These are phyloP conservation scores for Karalla daura DNA, from an alignment of 2,797 vertebrate species.

Conservation along the genomic window DNA sequence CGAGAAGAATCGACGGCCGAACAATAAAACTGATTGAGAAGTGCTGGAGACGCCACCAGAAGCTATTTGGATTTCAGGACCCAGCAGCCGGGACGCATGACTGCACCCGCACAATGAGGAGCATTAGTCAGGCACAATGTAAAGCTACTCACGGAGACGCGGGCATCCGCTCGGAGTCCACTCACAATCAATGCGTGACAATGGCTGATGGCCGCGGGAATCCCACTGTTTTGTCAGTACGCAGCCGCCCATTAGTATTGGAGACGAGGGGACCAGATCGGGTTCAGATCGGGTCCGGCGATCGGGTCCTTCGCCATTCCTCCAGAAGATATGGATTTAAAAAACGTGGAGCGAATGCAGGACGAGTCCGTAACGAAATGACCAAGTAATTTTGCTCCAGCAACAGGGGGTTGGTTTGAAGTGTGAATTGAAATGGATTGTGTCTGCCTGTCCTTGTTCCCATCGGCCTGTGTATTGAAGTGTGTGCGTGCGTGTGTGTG, in stretches of 20 bases:
- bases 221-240: constrained; percentile 12
- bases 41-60: not conserved
- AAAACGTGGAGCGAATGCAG: not conserved
- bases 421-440: constrained; percentile 15
- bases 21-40: not conserved
- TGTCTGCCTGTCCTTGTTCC: constrained; percentile 22
- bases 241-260: not conserved
- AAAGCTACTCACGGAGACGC: constrained; percentile 32
- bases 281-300: constrained; percentile 13
- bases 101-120: constrained; percentile 39
- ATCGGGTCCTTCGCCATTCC: not conserved
- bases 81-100: constrained; percentile 29
- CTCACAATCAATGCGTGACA: constrained; percentile 24
- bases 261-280: not conserved
- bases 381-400: not conserved
- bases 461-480: constrained; percentile 38
- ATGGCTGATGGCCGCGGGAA: constrained; percentile 36
- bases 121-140: constrained; percentile 44
- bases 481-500: too few relatives aligned
- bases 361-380: not conserved
- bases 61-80: constrained; percentile 41
- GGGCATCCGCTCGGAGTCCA: constrained; percentile 10
- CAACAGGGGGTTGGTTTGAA: constrained; percentile 9
- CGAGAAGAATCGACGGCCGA: constrained; percentile 6
- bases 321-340: constrained; percentile 1